These are phyloP conservation scores for Acheta domesticus DNA, from an alignment of 2,888 invertebrate genomes.

Conservation along the genomic window DNA sequence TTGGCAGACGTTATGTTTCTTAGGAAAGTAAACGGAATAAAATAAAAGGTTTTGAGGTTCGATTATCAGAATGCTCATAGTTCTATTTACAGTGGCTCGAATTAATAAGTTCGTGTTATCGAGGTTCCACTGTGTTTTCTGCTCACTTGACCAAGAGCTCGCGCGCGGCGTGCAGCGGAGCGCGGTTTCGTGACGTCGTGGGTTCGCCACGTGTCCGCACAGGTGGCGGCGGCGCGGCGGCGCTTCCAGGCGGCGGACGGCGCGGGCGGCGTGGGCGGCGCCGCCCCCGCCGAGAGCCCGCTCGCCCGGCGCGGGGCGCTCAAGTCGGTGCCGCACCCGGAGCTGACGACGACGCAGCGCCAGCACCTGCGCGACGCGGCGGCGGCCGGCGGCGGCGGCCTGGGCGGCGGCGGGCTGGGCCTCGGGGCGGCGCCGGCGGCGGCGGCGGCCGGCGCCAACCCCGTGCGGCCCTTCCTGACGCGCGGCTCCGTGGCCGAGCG, in stretches of 20 bases:
- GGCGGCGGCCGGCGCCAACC: conserved; percentile 51
- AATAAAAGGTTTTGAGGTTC: too few species aligned
- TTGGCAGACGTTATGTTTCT: too few species aligned
- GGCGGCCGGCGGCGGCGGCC: conserved; percentile 39
- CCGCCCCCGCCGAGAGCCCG: conserved; percentile 30
- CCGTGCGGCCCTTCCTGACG: conserved; percentile 79
- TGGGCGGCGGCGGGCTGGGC: conserved; percentile 41
- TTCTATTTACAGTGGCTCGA: too few species aligned
- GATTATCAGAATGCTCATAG: too few species aligned
- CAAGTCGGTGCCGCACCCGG: conserved; percentile 48
- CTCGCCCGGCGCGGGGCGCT: conserved; percentile 18
- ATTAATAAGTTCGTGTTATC: too few species aligned
- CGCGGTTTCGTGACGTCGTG: too few species aligned
- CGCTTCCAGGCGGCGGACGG: conserved; percentile 22
- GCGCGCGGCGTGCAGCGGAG: too few species aligned
- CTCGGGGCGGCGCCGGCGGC: background rate
- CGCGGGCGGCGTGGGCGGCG: conserved; percentile 31
- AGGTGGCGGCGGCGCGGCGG: background rate
- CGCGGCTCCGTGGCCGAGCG: conserved; percentile 88
- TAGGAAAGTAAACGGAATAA: too few species aligned
- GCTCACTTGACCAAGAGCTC: too few species aligned
- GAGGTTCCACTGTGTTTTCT: too few species aligned
- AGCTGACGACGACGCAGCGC: conserved; percentile 59
- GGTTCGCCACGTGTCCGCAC: background rate
- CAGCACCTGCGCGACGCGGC: conserved; percentile 47